Evolutionary conservation across 2,797 vertebrate species (phyloP).

Genomic region (Hoplostethus mediterraneus): DNA sequence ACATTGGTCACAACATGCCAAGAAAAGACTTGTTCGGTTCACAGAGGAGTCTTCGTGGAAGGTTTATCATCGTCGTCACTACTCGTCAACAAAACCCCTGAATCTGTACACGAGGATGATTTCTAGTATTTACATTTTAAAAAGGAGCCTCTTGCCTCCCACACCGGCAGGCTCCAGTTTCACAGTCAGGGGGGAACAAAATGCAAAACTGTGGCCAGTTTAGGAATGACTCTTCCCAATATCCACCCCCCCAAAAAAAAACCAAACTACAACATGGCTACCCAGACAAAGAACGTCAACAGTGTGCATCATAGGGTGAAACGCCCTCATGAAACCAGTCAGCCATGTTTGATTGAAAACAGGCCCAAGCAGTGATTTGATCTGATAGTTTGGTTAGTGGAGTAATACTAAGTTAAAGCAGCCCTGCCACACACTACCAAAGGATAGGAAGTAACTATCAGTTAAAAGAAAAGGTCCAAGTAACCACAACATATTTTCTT

Average conservation of each 20-base stretch:
- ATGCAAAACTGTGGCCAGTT: constrained; percentile 42
- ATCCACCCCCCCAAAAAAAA: neutral
- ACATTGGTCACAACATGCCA: constrained; percentile 38
- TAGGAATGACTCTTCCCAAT: constrained; percentile 26
- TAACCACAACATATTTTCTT: constrained; percentile 65
- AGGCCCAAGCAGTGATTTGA: constrained; percentile 17
- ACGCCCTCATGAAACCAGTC: constrained; percentile 48
- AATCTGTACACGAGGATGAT: constrained; percentile 50
- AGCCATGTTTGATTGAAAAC: constrained; percentile 49
- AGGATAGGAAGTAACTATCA: constrained; percentile 55
- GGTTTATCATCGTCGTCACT: constrained; percentile 27
- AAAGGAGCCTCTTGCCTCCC: constrained; percentile 28
- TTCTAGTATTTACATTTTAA: constrained; percentile 71
- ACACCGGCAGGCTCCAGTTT: constrained; percentile 35
- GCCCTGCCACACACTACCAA: constrained; percentile 24
- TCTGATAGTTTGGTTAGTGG: constrained; percentile 41
- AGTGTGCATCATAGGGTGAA: constrained; percentile 59
- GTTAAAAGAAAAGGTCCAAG: constrained; percentile 61
- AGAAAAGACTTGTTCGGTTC: constrained; percentile 47
- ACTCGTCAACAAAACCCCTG: constrained; percentile 26
- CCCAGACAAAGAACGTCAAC: constrained; percentile 45
- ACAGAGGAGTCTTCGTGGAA: constrained; percentile 51
- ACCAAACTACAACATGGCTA: constrained; percentile 34
- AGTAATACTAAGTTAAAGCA: constrained; percentile 28
- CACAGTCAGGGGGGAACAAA: constrained; percentile 39